Base-by-base conservation (phyloP, 1,140 invertebrate genomes). In the Pseudoatta argentina region DNA sequence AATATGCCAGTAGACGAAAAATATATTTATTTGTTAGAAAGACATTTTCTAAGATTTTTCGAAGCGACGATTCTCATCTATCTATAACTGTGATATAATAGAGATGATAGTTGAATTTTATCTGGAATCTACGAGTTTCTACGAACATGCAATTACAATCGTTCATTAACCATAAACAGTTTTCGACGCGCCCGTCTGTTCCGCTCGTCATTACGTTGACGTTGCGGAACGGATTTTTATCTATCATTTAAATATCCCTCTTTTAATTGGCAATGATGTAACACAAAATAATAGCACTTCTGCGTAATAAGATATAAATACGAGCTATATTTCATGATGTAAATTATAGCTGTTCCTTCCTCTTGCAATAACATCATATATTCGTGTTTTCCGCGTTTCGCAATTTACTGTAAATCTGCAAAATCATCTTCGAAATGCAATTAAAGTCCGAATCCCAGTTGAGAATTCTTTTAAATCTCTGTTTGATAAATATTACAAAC, bases 141-240 rank as follows among this genome's bases (percentile, higher is more conserved):
- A 57, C 16, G 66, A 71, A 81, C 16, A 6, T 44, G 64, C 7
- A 67, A 39, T 69, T 44, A 59, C 30, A 24, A 10, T 24, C 34
- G 6, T 71, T 81, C 5, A 81, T 69, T 39, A 69, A 24, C 63
- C 24, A 39, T 81, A 55, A 78, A 66, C 0, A 51, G 48, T 81
- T 81, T 81, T 81, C 69, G 12, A 66, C 27, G 59, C 61, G 24
- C 3, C 44, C 24, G 27, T 79, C 30, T 48, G 61, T 79, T 55
- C 30, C 64, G 63, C 30, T 27, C 14, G 48, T 69, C 30, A 44
- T 57, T 77, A 76, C 34, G 21, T 44, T 76, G n/a, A 57, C 16
- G 8, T 39, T 69, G 64, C 64, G 27, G 48, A 67, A 67, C 44
- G 30, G 14, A 69, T 81, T 69, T 81, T 79, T 55, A 21, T 12